Evolutionary conservation across 2,888 invertebrate genomes (phyloP).

Genomic region (Aleiodes testaceus): DNA sequence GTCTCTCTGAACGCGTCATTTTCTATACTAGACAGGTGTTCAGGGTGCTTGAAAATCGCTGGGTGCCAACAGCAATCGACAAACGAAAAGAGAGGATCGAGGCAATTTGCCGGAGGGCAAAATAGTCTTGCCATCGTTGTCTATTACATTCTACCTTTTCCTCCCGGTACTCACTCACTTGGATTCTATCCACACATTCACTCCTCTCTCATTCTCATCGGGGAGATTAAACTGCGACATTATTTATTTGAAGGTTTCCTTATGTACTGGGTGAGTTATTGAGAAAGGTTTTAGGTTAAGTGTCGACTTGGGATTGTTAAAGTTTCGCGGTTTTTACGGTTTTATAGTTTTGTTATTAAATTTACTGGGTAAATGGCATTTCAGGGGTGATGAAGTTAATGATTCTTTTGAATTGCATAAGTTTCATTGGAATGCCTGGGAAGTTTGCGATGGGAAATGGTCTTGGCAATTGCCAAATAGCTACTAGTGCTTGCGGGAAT

Average conservation of each 20-base stretch:
- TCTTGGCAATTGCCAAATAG: too few species aligned
- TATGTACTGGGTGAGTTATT: constrained; percentile 11
- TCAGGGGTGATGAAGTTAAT: background rate
- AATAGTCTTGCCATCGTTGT: constrained; percentile 33
- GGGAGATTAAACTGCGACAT: constrained; percentile 38
- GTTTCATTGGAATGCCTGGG: too few species aligned
- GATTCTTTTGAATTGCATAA: too few species aligned
- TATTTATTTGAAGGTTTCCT: constrained; percentile 35
- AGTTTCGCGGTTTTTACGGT: background rate
- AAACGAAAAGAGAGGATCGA: constrained; percentile 1
- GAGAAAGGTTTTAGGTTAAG: background rate
- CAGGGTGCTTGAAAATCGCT: constrained; percentile 28
- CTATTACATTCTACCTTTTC: constrained; percentile 27
- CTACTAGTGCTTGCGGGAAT: too few species aligned
- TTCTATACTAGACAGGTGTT: constrained; percentile 37
- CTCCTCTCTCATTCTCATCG: background rate
- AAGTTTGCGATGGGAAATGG: too few species aligned
- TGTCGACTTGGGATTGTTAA: background rate
- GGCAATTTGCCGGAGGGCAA: constrained; percentile 33
- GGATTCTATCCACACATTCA: background rate
- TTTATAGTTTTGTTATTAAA: constrained; percentile 36
- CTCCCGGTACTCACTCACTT: background rate
- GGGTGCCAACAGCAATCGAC: constrained; percentile 38
- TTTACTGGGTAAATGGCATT: background rate
- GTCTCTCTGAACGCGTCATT: constrained; percentile 23